A percentile compares a stretch with the other conserved stretches of the same genome.
These are phyloP conservation scores for Bombus difficillimus DNA, from an alignment of 1,140 invertebrate genomes.

Conservation along the genomic window DNA sequence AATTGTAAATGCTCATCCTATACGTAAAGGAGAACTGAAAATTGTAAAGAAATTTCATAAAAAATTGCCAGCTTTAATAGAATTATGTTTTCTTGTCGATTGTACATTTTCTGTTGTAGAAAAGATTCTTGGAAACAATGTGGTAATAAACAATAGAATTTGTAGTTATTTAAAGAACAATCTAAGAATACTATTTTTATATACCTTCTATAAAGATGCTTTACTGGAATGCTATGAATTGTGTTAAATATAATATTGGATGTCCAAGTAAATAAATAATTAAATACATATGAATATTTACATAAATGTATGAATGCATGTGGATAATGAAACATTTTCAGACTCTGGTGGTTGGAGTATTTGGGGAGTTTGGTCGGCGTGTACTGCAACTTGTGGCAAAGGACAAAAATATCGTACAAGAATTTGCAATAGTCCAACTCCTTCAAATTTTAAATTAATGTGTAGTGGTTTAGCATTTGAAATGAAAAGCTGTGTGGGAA, in stretches of 20 bases:
- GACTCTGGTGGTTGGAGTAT: slow-evolving; percentile 43
- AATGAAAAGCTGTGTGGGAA: slow-evolving; percentile 7
- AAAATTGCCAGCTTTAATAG: slow-evolving; percentile 30
- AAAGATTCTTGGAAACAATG: slow-evolving; percentile 38
- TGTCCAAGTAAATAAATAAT: slow-evolving; percentile 41
- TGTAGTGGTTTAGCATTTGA: slow-evolving; percentile 36
- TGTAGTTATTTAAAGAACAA: neutral
- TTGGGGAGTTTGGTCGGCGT: slow-evolving; percentile 41
- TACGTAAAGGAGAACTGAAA: slow-evolving; percentile 36
- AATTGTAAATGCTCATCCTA: slow-evolving; percentile 19
- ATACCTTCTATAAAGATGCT: slow-evolving; percentile 27
- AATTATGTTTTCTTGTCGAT: slow-evolving; percentile 43
- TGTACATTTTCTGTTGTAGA: slow-evolving; percentile 32
- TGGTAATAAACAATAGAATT: slow-evolving; percentile 14
- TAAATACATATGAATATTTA: neutral
- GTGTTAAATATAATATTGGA: slow-evolving; percentile 44
- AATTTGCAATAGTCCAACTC: slow-evolving; percentile 41
- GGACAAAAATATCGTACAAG: slow-evolving; percentile 44
- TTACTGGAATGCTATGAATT: slow-evolving; percentile 58
- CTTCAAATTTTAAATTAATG: slow-evolving; percentile 29
- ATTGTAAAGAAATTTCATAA: slow-evolving; percentile 32
- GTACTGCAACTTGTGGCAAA: slow-evolving; percentile 37
- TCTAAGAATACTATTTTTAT: neutral
- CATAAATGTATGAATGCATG: too few relatives aligned
- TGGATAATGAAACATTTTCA: neutral